phyloP scores from a whole-genome alignment of 2,888 invertebrate species.

The Agrilus cyanescens region DNA sequence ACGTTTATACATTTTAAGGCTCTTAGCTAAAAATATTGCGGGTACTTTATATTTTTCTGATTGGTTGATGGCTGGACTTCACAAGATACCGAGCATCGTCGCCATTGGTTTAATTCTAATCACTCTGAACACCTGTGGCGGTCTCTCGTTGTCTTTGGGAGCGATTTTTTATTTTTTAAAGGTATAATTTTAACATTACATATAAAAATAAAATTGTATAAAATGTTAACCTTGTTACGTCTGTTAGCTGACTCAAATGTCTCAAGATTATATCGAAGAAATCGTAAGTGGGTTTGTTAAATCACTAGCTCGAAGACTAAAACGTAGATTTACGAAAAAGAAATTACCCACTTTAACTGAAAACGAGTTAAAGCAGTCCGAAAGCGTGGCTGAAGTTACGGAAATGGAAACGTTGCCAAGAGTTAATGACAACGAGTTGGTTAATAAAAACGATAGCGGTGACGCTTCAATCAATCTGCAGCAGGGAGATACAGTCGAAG shows the following conservation, averaged over 20 bases:
- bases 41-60: constrained; percentile 44
- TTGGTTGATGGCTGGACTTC: constrained; percentile 51
- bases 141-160: constrained; percentile 54
- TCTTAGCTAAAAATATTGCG: constrained; percentile 37
- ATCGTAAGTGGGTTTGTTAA: constrained; percentile 25
- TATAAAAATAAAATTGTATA: constrained; percentile 1
- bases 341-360: too few species aligned
- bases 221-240: constrained; percentile 21
- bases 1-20: constrained; percentile 29
- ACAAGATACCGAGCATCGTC: constrained; percentile 56
- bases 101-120: constrained; percentile 51
- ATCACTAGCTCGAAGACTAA: constrained; percentile 17
- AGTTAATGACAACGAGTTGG: constrained; percentile 5
- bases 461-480: constrained; percentile 1
- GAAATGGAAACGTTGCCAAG: too few species aligned
- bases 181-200: constrained; percentile 37
- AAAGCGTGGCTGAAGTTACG: too few species aligned
- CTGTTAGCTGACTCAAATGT: constrained; percentile 59
- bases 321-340: too few species aligned
- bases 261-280: constrained; percentile 60
- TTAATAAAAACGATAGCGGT: constrained; percentile 14
- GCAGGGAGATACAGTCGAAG: background rate
- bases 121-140: constrained; percentile 59
- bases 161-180: constrained; percentile 57
- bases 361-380: background rate